phyloP scores from a whole-genome alignment of 2,888 invertebrate species.

The Synanthedon formicaeformis region DNA sequence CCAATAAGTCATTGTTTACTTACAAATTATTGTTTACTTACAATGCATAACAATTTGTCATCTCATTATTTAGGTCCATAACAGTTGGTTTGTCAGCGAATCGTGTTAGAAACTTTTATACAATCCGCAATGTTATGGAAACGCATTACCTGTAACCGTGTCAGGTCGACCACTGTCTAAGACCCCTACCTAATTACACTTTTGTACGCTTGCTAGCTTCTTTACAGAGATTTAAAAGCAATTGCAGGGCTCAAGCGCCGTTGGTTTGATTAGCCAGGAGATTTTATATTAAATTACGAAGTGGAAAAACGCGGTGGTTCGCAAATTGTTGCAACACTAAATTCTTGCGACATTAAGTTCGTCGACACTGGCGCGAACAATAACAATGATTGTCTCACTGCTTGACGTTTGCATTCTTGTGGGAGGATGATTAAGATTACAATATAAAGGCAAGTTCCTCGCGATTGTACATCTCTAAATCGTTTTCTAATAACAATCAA shows the following conservation, averaged over 20 bases:
- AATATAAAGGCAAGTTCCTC: constrained; percentile 1
- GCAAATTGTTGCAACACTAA: constrained; percentile 27
- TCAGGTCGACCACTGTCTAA: constrained; percentile 2
- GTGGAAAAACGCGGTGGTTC: constrained; percentile 31
- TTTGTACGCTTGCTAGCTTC: background rate
- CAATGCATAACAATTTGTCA: background rate
- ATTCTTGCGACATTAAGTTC: constrained; percentile 36
- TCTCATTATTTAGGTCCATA: background rate
- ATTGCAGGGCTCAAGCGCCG: background rate
- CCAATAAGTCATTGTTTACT: too few species aligned
- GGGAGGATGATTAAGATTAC: constrained; percentile 1
- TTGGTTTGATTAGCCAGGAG: constrained; percentile 24
- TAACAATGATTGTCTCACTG: constrained; percentile 14
- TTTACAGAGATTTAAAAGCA: background rate
- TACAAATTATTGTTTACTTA: too few species aligned
- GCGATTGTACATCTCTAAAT: too few species aligned
- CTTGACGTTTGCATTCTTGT: constrained; percentile 5
- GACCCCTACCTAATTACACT: background rate
- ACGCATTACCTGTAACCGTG: constrained; percentile 3
- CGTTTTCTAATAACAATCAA: too few species aligned
- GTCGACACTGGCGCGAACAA: constrained; percentile 29
- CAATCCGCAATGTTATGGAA: constrained; percentile 8
- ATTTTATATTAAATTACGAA: constrained; percentile 34
- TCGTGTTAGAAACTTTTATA: constrained; percentile 9
- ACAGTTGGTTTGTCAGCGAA: constrained; percentile 1